Evolutionary conservation across 2,888 invertebrate genomes (phyloP).

Genomic region (Plebejus argus): DNA sequence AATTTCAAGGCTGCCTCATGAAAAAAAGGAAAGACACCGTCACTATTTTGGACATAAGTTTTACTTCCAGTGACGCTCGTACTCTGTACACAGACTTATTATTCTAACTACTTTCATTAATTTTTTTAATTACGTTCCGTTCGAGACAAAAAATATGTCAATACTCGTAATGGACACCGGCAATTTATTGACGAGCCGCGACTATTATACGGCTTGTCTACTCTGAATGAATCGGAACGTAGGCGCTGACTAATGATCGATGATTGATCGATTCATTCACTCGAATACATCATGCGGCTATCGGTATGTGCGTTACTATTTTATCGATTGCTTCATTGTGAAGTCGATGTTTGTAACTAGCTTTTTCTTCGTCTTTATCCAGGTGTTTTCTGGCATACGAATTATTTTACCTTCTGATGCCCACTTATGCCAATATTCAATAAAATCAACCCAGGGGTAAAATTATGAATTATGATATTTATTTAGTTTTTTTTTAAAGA

Average conservation of each 20-base stretch:
- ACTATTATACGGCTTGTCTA: slow-evolving; percentile 46
- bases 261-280: slow-evolving; percentile 70
- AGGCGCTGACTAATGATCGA: slow-evolving; percentile 67
- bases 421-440: too few relatives aligned
- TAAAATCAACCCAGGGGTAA: too few relatives aligned
- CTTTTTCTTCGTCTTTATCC: not conserved
- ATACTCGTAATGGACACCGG: slow-evolving; percentile 41
- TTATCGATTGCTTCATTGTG: slow-evolving; percentile 30
- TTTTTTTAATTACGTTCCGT: slow-evolving; percentile 11
- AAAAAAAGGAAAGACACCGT: too few relatives aligned
- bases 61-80: too few relatives aligned
- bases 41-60: too few relatives aligned
- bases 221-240: slow-evolving; percentile 49
- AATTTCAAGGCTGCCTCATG: too few relatives aligned
- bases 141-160: slow-evolving; percentile 35
- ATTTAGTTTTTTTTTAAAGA: too few relatives aligned
- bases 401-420: too few relatives aligned
- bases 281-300: slow-evolving; percentile 59
- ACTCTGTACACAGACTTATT: too few relatives aligned
- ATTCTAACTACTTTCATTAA: too few relatives aligned
- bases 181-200: slow-evolving; percentile 43
- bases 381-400: too few relatives aligned
- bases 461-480: too few relatives aligned
- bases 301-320: slow-evolving; percentile 40
- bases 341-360: not conserved